Evolutionary conservation across 2,888 invertebrate genomes (phyloP), one percentile per base, ranked within the genome.

Genomic region (Stenichneumon culpator): DNA sequence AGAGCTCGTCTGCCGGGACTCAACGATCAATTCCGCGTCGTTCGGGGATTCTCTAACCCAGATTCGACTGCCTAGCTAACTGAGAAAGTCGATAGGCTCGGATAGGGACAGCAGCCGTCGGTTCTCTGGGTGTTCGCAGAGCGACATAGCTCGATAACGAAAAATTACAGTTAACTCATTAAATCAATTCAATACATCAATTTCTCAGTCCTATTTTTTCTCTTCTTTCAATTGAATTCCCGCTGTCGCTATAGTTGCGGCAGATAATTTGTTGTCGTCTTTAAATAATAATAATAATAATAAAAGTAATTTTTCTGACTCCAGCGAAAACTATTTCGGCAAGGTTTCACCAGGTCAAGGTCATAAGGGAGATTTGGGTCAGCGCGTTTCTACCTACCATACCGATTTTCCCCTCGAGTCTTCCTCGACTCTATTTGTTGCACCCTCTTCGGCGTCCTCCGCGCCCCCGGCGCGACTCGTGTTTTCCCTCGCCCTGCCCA

Each of bases 11-110:
- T 47, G 39, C 52, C 70, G 69, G 74, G 52, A 60, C 50, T 69
- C 65, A 11, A 72, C 84, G 84, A 84, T 84, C 84, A 84, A 84
- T 84, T 82, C 74, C 60, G 32, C 84, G 69, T 50, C 81, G 82
- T 84, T 84, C 79, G 81, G 79, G 70, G 74, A 84, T 82, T 82
- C 81, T 84, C 82, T 82, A 84, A 84, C 84, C 84, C 82, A 84
- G 82, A 84, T 84, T 84, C 84, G 63, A 50, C 52, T 54, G 72
- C 73, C 72, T 81, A 78, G 79, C 69, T 73, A 50, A 67, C 54
- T 47, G 82, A 70, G 74, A 81, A 82, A 84, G 82, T 84, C 84
- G 74, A 84, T 84, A 84, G 74, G 54, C 68, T 44, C 74, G 36
- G 65, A 39, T 54, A 57, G 25, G 73, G 60, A 44, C 57, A 50